phyloP scores from a whole-genome alignment of 2,888 invertebrate genomes.

The Dysmachus trigonus region DNA sequence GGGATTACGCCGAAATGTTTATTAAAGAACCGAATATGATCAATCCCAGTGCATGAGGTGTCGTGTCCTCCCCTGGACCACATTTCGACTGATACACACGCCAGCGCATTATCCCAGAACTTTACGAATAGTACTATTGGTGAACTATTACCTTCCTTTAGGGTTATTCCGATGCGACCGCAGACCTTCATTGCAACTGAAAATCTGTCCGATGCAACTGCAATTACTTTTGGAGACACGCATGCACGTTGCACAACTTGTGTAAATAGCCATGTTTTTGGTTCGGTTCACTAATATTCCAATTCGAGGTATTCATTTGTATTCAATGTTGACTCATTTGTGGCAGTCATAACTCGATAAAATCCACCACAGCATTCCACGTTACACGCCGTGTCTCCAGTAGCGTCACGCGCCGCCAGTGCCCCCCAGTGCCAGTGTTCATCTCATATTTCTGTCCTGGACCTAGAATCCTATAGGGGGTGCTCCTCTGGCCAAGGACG shows the following conservation, averaged over 20 bases:
- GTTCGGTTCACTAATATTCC: constrained; percentile 6
- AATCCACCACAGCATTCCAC: background rate
- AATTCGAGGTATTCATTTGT: constrained; percentile 2
- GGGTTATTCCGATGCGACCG: background rate
- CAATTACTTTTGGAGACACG: background rate
- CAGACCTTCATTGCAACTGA: background rate
- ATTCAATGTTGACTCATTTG: constrained; percentile 19
- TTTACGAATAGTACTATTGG: background rate
- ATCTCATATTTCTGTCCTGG: background rate
- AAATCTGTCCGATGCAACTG: background rate
- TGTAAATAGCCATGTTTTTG: background rate
- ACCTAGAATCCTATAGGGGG: background rate
- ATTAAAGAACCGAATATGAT: background rate
- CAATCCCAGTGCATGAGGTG: background rate
- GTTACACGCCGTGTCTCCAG: background rate
- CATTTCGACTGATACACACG: background rate
- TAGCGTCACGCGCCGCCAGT: background rate
- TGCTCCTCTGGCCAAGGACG: background rate
- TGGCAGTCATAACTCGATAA: constrained; percentile 12
- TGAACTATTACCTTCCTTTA: background rate
- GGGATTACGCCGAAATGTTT: background rate
- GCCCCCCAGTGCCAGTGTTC: background rate
- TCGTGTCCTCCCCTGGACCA: background rate
- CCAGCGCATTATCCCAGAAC: background rate
- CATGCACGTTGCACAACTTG: background rate